phyloP scores from a whole-genome alignment of 2,113 vertebrate species.

The Microtus richardsoni region DNA sequence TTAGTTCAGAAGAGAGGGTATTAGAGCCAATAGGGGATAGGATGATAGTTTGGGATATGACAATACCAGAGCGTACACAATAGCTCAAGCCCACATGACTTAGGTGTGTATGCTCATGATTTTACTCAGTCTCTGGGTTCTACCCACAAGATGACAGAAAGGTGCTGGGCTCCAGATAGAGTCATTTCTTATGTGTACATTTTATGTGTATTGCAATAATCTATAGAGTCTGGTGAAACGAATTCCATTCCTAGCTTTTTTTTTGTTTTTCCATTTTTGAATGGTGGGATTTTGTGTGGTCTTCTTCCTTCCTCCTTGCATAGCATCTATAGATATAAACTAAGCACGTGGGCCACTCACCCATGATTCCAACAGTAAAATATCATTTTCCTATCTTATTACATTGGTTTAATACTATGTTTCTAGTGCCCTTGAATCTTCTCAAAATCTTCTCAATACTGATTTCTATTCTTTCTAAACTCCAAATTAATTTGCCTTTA shows the following conservation, averaged over 20 bases:
- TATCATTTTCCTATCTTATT: slow-evolving; percentile 56
- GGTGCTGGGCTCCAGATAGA: not conserved
- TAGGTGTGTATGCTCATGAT: not conserved
- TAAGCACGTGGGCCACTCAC: not conserved
- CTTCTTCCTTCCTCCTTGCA: not conserved
- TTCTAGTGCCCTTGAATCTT: not conserved
- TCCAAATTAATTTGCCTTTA: not conserved
- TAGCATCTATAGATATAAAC: slow-evolving; percentile 13
- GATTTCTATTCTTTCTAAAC: slow-evolving; percentile 36
- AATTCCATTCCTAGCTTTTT: not conserved
- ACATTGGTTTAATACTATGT: not conserved
- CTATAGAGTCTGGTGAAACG: not conserved
- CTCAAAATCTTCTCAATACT: not conserved
- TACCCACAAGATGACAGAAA: not conserved
- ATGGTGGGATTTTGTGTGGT: not conserved
- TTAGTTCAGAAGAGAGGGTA: not conserved
- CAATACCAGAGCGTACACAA: not conserved
- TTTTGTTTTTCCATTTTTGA: not conserved
- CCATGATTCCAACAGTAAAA: not conserved
- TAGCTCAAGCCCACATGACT: not conserved
- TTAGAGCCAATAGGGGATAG: not conserved
- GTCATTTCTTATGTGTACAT: not conserved
- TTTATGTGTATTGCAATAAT: not conserved
- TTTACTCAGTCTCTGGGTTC: not conserved
- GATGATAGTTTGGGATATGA: not conserved